Evolutionary conservation across 2,113 vertebrate species (phyloP).

Genomic region (Mustela lutreola): DNA sequence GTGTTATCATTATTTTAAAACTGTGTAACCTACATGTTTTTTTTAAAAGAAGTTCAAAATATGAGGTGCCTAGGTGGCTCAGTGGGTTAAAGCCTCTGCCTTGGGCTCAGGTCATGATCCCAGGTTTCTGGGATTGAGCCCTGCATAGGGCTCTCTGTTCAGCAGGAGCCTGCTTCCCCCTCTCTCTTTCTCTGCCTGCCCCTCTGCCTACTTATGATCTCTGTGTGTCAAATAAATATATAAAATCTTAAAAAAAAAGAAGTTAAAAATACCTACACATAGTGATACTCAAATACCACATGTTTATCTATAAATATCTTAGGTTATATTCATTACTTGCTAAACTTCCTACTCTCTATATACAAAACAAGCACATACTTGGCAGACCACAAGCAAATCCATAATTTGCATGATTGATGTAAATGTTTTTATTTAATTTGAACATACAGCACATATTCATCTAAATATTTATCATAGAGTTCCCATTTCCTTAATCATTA

Average conservation of each 20-base stretch:
- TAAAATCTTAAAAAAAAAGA: background rate
- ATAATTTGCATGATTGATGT: background rate
- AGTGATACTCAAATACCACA: background rate
- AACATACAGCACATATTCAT: background rate
- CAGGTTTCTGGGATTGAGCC: too few species aligned
- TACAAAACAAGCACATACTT: background rate
- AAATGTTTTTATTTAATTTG: slow-evolving; percentile 24
- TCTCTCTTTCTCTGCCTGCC: too few species aligned
- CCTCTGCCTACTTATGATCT: too few species aligned
- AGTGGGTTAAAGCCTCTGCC: too few species aligned
- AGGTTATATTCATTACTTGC: background rate
- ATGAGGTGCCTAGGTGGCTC: too few species aligned
- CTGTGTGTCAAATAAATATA: too few species aligned
- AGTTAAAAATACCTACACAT: slow-evolving; percentile 26
- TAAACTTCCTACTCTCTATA: background rate
- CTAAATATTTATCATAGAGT: slow-evolving; percentile 9
- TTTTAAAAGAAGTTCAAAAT: too few species aligned
- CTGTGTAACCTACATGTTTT: background rate
- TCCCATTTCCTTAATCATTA: slow-evolving; percentile 25
- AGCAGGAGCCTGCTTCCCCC: too few species aligned
- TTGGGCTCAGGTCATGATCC: too few species aligned
- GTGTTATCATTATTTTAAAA: slow-evolving; percentile 6
- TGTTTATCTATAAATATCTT: background rate
- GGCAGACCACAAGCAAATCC: background rate
- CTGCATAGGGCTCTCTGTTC: too few species aligned